Percentiles rank a stretch among this genome's conserved stretches.
phyloP scores from a whole-genome alignment of 2,113 vertebrate genomes.

The cattle (Bos taurus) region DNA sequence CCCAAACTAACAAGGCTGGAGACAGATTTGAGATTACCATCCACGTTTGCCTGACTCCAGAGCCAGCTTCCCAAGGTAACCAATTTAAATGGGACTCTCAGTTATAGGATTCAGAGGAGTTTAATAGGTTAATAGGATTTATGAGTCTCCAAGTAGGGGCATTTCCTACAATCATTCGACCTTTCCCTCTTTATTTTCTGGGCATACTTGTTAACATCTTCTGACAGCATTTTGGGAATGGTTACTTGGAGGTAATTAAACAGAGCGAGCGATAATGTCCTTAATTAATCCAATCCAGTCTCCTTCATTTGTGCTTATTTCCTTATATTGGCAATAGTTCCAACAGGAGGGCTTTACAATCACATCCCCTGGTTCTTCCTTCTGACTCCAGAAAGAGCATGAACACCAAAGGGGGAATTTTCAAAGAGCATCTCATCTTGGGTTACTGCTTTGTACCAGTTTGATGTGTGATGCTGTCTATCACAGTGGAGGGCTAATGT shows the following conservation, averaged over 20 bases:
- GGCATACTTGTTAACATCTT: constrained; percentile 9
- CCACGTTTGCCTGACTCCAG: not conserved
- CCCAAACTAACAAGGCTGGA: not conserved
- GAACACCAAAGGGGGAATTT: not conserved
- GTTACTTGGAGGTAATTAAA: constrained; percentile 21
- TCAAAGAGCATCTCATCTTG: not conserved
- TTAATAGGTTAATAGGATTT: not conserved
- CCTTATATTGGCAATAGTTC: not conserved
- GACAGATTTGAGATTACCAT: not conserved
- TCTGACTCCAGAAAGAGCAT: not conserved
- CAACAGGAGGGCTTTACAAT: not conserved
- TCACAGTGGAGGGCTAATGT: not conserved
- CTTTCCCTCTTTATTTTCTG: not conserved
- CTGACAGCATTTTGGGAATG: not conserved
- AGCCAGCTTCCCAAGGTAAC: not conserved
- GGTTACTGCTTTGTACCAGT: not conserved
- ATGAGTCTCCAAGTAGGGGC: not conserved
- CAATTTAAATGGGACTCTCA: not conserved
- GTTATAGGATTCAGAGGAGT: not conserved
- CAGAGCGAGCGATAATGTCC: constrained; percentile 6
- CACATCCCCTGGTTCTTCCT: not conserved
- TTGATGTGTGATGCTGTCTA: not conserved
- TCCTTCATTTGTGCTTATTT: constrained; percentile 8
- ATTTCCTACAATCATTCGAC: not conserved
- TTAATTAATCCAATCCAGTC: constrained; percentile 35